These are phyloP conservation scores for Lophura nycthemera DNA, from an alignment of 2,113 vertebrate genomes.

Conservation along the genomic window DNA sequence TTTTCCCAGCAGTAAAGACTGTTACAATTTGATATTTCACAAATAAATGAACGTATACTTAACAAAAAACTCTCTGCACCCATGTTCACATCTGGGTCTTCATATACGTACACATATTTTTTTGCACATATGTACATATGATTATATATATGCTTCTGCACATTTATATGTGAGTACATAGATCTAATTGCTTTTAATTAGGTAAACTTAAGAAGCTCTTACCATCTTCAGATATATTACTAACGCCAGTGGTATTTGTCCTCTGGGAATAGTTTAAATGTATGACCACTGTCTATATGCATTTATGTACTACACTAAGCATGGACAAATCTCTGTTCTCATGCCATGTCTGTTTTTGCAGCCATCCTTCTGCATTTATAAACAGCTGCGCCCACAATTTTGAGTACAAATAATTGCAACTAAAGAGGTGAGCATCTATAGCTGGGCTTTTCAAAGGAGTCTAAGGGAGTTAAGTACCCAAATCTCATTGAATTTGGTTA, in stretches of 20 bases:
- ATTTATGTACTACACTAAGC: neutral
- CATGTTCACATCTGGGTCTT: slow-evolving; percentile 1
- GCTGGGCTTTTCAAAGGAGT: slow-evolving; percentile 59
- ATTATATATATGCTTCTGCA: neutral
- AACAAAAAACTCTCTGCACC: slow-evolving; percentile 4
- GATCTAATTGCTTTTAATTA: slow-evolving; percentile 49
- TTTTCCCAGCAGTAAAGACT: slow-evolving; percentile 8
- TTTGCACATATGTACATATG: neutral
- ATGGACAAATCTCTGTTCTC: slow-evolving; percentile 55
- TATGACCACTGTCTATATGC: slow-evolving; percentile 9
- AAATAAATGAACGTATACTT: neutral
- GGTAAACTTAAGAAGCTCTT: slow-evolving; percentile 2
- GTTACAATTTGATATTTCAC: slow-evolving; percentile 20
- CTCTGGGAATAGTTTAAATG: slow-evolving; percentile 34
- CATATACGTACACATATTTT: neutral
- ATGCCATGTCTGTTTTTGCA: slow-evolving; percentile 57
- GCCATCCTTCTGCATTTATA: slow-evolving; percentile 36
- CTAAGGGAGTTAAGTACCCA: slow-evolving; percentile 13
- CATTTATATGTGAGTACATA: slow-evolving; percentile 2
- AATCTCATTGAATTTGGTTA: slow-evolving; percentile 60
- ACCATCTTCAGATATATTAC: slow-evolving; percentile 15
- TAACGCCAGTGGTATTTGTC: slow-evolving; percentile 55
- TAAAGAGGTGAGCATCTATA: slow-evolving; percentile 39
- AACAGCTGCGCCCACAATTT: slow-evolving; percentile 44
- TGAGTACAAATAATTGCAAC: slow-evolving; percentile 48